Percentiles rank a stretch among this genome's conserved stretches.
These are phyloP conservation scores for Megalonaias nervosa DNA, from an alignment of 1,140 invertebrate genomes.

Conservation along the genomic window DNA sequence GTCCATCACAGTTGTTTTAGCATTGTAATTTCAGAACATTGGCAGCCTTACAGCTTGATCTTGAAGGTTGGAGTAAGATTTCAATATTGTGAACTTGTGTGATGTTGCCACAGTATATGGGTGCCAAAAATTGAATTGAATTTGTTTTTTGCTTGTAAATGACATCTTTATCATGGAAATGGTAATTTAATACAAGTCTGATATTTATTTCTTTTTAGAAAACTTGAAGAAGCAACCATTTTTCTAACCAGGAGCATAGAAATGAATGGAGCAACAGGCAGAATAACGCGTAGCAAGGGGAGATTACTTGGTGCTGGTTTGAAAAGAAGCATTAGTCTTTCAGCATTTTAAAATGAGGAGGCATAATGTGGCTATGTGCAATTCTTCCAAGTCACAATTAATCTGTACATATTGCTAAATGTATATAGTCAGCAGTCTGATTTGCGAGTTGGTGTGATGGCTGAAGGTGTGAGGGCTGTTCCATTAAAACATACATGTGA, in stretches of 20 bases:
- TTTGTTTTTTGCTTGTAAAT: not conserved
- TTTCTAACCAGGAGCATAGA: slow-evolving; percentile 67
- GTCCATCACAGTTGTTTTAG: too few species aligned
- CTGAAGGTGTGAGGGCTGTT: not conserved
- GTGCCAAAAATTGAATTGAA: not conserved
- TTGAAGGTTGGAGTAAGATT: too few species aligned
- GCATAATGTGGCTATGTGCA: not conserved
- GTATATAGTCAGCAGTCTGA: not conserved
- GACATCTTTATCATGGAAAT: not conserved
- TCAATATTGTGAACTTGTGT: not conserved
- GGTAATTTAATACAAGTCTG: not conserved
- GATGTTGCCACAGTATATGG: not conserved
- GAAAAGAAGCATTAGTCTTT: slow-evolving; percentile 76
- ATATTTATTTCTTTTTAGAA: slow-evolving; percentile 69
- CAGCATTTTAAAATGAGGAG: slow-evolving; percentile 41
- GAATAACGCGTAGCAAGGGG: too few species aligned
- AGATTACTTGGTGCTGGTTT: slow-evolving; percentile 76
- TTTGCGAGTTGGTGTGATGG: not conserved
- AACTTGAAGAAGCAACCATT: slow-evolving; percentile 80
- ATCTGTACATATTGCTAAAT: slow-evolving; percentile 6
- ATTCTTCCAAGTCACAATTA: not conserved
- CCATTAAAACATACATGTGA: not conserved
- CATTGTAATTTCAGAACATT: too few species aligned
- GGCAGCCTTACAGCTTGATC: too few species aligned
- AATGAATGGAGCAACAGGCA: too few species aligned